These are phyloP conservation scores for Mactromeris polynyma DNA, from an alignment of 2,888 invertebrate genomes.

Conservation along the genomic window DNA sequence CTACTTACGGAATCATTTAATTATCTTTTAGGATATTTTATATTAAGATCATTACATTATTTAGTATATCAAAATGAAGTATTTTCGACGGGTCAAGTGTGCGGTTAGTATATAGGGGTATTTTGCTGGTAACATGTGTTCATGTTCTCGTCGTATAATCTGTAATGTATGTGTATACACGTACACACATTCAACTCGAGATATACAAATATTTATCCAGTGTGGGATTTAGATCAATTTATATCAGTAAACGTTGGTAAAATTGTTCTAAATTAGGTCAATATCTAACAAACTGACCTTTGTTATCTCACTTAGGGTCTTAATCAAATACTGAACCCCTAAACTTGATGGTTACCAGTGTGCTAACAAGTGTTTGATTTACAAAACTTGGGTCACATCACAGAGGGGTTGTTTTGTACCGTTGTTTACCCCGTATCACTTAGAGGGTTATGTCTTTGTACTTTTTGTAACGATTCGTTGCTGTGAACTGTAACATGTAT, in stretches of 20 bases:
- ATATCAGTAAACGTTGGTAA: neutral
- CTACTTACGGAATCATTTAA: too few species aligned
- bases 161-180: neutral
- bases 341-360: neutral
- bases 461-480: too few species aligned
- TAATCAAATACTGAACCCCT: neutral
- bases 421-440: too few species aligned
- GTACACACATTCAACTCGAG: neutral
- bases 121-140: too few species aligned
- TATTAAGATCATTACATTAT: too few species aligned
- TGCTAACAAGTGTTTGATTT: neutral
- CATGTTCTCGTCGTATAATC: too few species aligned
- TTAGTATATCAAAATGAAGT: too few species aligned
- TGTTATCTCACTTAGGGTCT: neutral
- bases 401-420: neutral
- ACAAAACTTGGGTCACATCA: neutral
- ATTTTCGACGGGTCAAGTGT: too few species aligned
- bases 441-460: too few species aligned
- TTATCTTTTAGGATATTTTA: too few species aligned
- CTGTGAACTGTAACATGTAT: too few species aligned
- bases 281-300: neutral
- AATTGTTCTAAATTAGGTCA: constrained; percentile 19
- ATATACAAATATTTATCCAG: constrained; percentile 2
- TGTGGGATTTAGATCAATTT: constrained; percentile 16
- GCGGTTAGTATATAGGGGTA: too few species aligned